These are phyloP conservation scores for Motacilla tschutschensis DNA, from an alignment of 2,113 vertebrate species.

Conservation along the genomic window DNA sequence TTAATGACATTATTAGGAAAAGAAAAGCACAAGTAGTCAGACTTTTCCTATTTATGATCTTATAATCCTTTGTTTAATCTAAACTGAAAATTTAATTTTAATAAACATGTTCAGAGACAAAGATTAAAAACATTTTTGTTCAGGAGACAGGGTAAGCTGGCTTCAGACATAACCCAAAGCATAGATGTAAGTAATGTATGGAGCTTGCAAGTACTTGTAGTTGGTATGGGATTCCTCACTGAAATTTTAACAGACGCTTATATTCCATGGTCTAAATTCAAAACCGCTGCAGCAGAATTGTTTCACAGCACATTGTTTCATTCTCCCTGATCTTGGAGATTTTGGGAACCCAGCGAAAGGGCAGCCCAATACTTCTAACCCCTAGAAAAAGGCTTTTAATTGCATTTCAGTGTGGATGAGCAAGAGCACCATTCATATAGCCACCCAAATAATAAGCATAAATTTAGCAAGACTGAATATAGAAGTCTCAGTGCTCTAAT, in stretches of 20 bases:
- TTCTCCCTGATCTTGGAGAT: not conserved
- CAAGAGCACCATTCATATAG: constrained; percentile 26
- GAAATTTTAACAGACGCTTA: not conserved
- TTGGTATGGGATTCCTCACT: not conserved
- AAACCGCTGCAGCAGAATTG: not conserved
- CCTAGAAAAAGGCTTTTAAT: constrained; percentile 20
- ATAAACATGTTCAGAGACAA: not conserved
- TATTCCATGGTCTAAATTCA: not conserved
- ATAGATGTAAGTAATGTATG: not conserved
- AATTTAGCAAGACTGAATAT: constrained; percentile 72
- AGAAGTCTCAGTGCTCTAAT: constrained; percentile 59
- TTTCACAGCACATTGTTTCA: not conserved
- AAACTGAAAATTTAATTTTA: not conserved
- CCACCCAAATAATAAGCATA: constrained; percentile 47
- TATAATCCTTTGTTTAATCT: not conserved
- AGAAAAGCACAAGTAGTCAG: not conserved
- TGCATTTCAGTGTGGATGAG: constrained; percentile 38
- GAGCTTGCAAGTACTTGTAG: not conserved
- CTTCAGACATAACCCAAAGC: not conserved
- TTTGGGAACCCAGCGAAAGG: not conserved
- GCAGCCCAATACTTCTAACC: not conserved
- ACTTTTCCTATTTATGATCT: not conserved
- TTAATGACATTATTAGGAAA: not conserved
- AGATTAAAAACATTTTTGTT: not conserved
- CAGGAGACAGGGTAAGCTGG: not conserved